Evolutionary conservation across 2,797 vertebrate genomes (phyloP).

Genomic region (Urosaurus nigricauda): DNA sequence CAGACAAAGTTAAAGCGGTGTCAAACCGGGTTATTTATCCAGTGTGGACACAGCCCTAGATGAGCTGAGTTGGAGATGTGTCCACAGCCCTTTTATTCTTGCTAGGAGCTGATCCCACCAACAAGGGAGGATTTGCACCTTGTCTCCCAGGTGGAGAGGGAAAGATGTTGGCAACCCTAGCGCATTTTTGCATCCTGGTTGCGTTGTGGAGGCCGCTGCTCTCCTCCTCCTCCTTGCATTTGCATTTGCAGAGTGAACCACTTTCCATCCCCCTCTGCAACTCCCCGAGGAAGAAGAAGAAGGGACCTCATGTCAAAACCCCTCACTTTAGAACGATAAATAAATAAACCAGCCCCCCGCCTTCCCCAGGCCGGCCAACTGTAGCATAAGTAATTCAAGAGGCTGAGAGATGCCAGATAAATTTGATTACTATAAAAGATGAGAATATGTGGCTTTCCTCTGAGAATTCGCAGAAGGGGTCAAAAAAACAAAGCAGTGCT

Average conservation of each 20-base stretch:
- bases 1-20: too few species aligned
- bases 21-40: too few species aligned
- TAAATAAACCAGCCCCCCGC: conserved; percentile 83
- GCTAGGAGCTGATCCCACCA: too few species aligned
- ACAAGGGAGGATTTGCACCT: too few species aligned
- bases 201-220: too few species aligned
- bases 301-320: conserved; percentile 86
- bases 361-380: conserved; percentile 82
- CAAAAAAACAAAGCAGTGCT: conserved; percentile 84
- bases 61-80: too few species aligned
- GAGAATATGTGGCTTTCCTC: conserved; percentile 87
- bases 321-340: conserved; percentile 87
- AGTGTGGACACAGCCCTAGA: too few species aligned
- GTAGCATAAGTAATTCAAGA: conserved; percentile 88
- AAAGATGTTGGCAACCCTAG: too few species aligned
- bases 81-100: too few species aligned
- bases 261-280: conserved; percentile 66
- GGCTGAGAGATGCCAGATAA: conserved; percentile 88
- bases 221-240: conserved; percentile 1
- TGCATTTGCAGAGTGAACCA: conserved; percentile 41
- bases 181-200: too few species aligned
- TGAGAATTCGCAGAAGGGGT: conserved; percentile 88
- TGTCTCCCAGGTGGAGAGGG: too few species aligned
- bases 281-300: conserved; percentile 73
- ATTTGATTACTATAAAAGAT: conserved; percentile 96